Conservation (phyloP, 2,888 invertebrate species). For the Drosophila anomelani region DNA sequence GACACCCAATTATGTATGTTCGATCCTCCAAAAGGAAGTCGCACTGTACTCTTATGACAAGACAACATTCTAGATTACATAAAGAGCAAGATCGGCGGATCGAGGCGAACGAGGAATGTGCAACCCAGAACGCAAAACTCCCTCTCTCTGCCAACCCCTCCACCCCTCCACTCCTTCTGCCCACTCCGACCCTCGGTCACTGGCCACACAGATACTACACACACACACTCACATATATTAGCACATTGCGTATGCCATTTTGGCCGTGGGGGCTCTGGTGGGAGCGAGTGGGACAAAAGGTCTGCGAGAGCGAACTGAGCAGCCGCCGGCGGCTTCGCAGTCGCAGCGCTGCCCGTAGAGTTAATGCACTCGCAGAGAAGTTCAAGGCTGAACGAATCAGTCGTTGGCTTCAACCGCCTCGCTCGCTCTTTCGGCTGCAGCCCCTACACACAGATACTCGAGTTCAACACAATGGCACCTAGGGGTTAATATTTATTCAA, state of each 20-base stretch:
- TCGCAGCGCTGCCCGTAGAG: constrained; percentile 62
- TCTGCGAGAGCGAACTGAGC: constrained; percentile 34
- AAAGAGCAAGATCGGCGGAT: constrained; percentile 50
- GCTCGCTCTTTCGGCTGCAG: constrained; percentile 58
- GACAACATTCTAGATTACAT: constrained; percentile 69
- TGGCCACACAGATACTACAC: constrained; percentile 26
- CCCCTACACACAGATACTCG: constrained; percentile 23
- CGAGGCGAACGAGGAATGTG: constrained; percentile 30
- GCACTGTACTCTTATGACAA: constrained; percentile 39
- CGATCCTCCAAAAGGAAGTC: background rate
- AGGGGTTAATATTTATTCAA: background rate
- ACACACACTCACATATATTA: constrained; percentile 8
- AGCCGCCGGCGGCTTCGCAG: constrained; percentile 14
- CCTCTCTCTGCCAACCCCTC: background rate
- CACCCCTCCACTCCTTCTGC: background rate
- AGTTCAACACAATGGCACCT: background rate
- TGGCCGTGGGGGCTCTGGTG: constrained; percentile 34
- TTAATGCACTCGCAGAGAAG: constrained; percentile 84
- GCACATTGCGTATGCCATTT: constrained; percentile 50
- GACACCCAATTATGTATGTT: background rate
- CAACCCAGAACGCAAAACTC: constrained; percentile 32
- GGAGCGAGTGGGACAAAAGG: constrained; percentile 21
- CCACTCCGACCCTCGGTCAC: constrained; percentile 23
- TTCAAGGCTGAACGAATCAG: constrained; percentile 84
- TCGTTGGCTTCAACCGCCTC: constrained; percentile 64